Percentiles rank a stretch among this genome's conserved stretches.
Conservation (phyloP, 1,140 invertebrate species). For the Fopius arisanus region DNA sequence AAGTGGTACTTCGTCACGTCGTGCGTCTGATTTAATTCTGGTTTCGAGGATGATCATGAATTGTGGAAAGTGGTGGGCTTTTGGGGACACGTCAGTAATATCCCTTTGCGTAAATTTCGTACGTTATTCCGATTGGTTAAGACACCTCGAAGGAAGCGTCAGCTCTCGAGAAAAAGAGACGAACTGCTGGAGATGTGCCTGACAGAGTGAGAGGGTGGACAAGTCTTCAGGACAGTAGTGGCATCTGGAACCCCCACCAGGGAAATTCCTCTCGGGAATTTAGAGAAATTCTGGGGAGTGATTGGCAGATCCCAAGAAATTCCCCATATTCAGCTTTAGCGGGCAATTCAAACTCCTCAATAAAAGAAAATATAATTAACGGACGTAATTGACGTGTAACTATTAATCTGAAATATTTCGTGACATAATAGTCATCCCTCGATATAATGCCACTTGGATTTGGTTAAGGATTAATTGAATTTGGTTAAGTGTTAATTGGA, state of each 20-base stretch:
- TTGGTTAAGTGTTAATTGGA: no score
- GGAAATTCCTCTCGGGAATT: no score
- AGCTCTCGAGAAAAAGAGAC: conserved; percentile 34
- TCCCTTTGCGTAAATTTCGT: conserved; percentile 45
- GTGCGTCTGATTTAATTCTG: conserved; percentile 32
- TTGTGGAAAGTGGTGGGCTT: conserved; percentile 43
- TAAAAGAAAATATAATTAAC: no score
- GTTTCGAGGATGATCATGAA: conserved; percentile 50
- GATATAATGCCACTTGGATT: no score
- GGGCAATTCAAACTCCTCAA: no score
- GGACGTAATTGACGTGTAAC: no score
- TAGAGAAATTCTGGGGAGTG: no score
- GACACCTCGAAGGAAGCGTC: conserved; percentile 29
- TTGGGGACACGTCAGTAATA: conserved; percentile 63
- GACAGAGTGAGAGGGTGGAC: not conserved
- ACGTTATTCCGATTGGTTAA: conserved; percentile 43
- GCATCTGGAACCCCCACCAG: not conserved
- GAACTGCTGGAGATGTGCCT: not conserved
- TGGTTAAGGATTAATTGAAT: no score
- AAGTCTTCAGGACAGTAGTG: not conserved
- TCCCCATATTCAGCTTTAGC: no score
- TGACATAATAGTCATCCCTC: no score
- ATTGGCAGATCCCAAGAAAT: no score
- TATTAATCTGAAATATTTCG: no score
- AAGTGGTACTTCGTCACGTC: not conserved